Evolutionary conservation across 2,113 vertebrate genomes (phyloP).

Genomic region (Athene noctua): DNA sequence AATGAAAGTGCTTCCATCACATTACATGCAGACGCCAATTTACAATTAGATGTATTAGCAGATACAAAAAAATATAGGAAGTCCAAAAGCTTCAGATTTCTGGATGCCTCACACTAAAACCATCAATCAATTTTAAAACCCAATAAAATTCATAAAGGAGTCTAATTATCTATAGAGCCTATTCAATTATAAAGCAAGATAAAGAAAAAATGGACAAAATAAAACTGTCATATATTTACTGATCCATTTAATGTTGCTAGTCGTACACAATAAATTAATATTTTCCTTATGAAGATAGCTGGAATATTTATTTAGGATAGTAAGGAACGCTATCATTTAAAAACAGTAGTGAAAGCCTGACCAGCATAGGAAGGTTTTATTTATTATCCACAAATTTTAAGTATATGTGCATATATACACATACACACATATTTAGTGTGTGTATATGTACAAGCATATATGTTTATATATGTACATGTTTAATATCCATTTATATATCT

Average conservation of each 20-base stretch:
- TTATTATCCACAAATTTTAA: neutral
- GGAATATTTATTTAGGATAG: neutral
- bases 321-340: neutral
- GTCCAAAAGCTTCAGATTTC: neutral
- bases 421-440: neutral
- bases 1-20: neutral
- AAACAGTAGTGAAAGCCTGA: neutral
- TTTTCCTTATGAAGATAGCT: neutral
- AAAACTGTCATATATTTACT: neutral
- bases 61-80: neutral
- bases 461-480: neutral
- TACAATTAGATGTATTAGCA: neutral
- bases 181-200: neutral
- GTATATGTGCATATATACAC: neutral
- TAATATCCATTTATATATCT: neutral
- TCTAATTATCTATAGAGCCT: neutral
- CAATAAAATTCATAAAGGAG: conserved; percentile 8
- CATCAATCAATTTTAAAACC: neutral
- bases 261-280: neutral
- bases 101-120: neutral
- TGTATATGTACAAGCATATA: neutral
- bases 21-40: neutral
- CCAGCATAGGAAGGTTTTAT: neutral
- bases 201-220: neutral
- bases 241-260: neutral